These are phyloP conservation scores for Diadumene lineata DNA, from an alignment of 92 coral and sea anemone genomes.

Conservation along the genomic window DNA sequence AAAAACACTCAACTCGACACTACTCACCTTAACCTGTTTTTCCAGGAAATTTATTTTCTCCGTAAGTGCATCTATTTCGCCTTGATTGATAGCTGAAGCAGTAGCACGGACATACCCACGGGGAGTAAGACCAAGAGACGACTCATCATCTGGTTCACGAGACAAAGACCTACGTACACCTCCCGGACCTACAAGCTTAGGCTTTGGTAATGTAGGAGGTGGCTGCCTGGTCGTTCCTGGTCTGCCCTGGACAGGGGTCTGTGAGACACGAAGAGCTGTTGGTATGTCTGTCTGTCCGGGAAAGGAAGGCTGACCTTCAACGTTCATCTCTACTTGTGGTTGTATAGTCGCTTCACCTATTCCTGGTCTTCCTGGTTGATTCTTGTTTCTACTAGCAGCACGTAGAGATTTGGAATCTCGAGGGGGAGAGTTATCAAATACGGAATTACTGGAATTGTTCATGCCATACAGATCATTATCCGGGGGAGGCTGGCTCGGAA, in stretches of 20 bases:
- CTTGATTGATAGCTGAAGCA: conserved; percentile 85
- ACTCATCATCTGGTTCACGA: conserved; percentile 39
- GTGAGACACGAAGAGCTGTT: conserved; percentile 29
- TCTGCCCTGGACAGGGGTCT: conserved; percentile 9
- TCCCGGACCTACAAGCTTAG: conserved; percentile 39
- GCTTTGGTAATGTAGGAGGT: conserved; percentile 76
- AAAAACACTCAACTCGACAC: too few relatives aligned
- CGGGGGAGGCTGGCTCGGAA: conserved; percentile 76
- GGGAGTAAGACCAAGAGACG: conserved; percentile 65
- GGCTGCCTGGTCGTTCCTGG: conserved; percentile 28
- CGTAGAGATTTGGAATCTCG: conserved; percentile 71
- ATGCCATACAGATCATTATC: conserved; percentile 48
- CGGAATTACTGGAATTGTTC: conserved; percentile 46
- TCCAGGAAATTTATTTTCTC: conserved; percentile 89
- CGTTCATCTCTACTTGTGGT: conserved; percentile 31
- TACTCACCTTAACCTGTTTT: conserved; percentile 76
- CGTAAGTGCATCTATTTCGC: conserved; percentile 83
- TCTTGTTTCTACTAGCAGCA: conserved; percentile 59
- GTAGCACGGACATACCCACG: conserved; percentile 84
- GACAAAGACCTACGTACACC: conserved; percentile 35
- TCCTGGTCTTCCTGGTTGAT: conserved; percentile 39
- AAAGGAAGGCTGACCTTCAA: conserved; percentile 53
- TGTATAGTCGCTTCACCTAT: conserved; percentile 28
- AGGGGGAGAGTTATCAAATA: conserved; percentile 74
- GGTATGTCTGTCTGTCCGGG: conserved; percentile 11